Percentiles rank a stretch among this genome's conserved stretches.
Conservation (phyloP, 2,888 invertebrate genomes). For the Hirtodrosophila histrioides region DNA sequence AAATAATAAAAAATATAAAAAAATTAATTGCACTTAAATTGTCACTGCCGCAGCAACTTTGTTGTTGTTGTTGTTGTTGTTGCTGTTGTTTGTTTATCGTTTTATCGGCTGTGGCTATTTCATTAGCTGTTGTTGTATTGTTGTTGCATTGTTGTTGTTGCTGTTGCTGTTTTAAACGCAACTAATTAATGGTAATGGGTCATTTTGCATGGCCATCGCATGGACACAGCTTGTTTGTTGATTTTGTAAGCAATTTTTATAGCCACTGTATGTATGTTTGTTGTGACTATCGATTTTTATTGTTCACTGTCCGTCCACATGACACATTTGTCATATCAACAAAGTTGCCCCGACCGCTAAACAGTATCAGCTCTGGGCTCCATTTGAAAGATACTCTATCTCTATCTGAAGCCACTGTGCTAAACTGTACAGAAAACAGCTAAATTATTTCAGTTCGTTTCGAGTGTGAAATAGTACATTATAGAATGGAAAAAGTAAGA, state of each 20-base stretch:
- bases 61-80: slow-evolving; percentile 42
- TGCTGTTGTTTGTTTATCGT: slow-evolving; percentile 64
- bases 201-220: slow-evolving; percentile 79
- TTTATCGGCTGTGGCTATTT: slow-evolving; percentile 67
- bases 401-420: too few relatives aligned
- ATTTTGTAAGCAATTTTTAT: slow-evolving; percentile 73
- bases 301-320: slow-evolving; percentile 37
- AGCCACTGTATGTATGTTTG: slow-evolving; percentile 32
- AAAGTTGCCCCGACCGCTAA: slow-evolving; percentile 2
- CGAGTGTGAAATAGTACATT: too few relatives aligned
- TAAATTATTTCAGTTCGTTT: too few relatives aligned
- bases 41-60: slow-evolving; percentile 66
- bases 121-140: slow-evolving; percentile 58
- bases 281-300: slow-evolving; percentile 64
- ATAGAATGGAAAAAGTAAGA: too few relatives aligned
- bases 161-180: slow-evolving; percentile 66
- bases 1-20: slow-evolving; percentile 17
- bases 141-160: slow-evolving; percentile 14
- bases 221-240: slow-evolving; percentile 72
- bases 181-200: slow-evolving; percentile 78
- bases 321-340: slow-evolving; percentile 42
- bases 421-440: too few relatives aligned
- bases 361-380: background rate
- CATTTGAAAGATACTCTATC: background rate
- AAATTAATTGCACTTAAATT: slow-evolving; percentile 76